Evolutionary conservation across 2,113 vertebrate species (phyloP).

Genomic region (Paramormyrops kingsleyae): DNA sequence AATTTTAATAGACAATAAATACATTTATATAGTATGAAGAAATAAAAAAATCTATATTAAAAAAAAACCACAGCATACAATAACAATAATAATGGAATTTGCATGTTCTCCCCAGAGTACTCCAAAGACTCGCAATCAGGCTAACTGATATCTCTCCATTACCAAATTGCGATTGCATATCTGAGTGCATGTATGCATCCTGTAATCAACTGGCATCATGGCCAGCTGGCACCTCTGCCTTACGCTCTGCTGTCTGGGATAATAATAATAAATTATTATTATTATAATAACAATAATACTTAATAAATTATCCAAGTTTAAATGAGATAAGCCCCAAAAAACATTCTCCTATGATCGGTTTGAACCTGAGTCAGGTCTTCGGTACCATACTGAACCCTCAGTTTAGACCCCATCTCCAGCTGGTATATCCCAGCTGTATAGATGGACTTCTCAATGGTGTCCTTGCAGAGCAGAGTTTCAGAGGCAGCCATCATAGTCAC

Average conservation of each 20-base stretch:
- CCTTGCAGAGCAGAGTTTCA: not conserved
- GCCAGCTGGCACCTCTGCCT: not conserved
- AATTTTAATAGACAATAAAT: not conserved
- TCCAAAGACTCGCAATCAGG: not conserved
- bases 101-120: not conserved
- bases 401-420: not conserved
- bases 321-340: constrained; percentile 13
- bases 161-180: not conserved
- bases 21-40: not conserved
- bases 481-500: not conserved
- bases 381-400: not conserved
- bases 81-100: not conserved
- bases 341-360: not conserved
- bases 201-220: not conserved
- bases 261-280: not conserved
- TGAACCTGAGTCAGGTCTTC: not conserved
- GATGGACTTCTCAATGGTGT: not conserved
- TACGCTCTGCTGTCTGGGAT: not conserved
- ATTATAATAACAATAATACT: not conserved
- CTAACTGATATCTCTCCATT: not conserved
- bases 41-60: not conserved
- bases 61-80: not conserved
- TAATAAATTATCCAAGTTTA: not conserved
- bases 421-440: not conserved
- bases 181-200: not conserved